phyloP scores from a whole-genome alignment of 2,113 vertebrate species.

The Ceyx melanurus region DNA sequence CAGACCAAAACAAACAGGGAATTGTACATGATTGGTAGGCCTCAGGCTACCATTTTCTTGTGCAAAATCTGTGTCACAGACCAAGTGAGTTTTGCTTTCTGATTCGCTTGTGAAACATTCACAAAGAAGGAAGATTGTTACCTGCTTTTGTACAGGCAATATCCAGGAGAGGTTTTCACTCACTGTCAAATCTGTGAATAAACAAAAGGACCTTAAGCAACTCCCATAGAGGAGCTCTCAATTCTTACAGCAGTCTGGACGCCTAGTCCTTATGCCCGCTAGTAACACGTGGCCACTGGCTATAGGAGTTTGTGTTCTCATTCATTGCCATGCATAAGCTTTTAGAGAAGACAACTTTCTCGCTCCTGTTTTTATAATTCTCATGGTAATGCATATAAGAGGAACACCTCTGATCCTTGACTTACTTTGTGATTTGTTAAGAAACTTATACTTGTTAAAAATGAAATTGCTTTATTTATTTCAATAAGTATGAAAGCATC shows the following conservation, averaged over 20 bases:
- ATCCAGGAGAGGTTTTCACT: not conserved
- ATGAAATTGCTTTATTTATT: not conserved
- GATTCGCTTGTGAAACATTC: not conserved
- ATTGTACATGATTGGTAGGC: not conserved
- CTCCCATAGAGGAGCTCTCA: not conserved
- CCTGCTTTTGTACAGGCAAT: not conserved
- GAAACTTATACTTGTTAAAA: not conserved
- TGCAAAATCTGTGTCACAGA: not conserved
- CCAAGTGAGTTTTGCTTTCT: not conserved
- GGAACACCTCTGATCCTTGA: not conserved
- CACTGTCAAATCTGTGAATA: not conserved
- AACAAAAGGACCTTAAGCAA: not conserved
- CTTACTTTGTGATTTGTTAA: not conserved
- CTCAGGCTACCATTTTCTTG: not conserved
- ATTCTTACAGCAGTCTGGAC: not conserved
- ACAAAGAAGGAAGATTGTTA: not conserved
- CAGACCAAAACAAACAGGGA: not conserved
- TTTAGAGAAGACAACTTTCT: not conserved
- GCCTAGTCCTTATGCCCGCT: not conserved
- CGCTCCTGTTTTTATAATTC: not conserved
- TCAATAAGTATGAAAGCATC: not conserved
- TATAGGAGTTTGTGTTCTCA: not conserved
- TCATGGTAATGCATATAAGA: not conserved
- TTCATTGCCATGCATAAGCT: not conserved
- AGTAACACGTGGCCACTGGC: not conserved